These are phyloP conservation scores for Malurus cyaneus DNA, from an alignment of 2,113 vertebrate species.

Conservation along the genomic window DNA sequence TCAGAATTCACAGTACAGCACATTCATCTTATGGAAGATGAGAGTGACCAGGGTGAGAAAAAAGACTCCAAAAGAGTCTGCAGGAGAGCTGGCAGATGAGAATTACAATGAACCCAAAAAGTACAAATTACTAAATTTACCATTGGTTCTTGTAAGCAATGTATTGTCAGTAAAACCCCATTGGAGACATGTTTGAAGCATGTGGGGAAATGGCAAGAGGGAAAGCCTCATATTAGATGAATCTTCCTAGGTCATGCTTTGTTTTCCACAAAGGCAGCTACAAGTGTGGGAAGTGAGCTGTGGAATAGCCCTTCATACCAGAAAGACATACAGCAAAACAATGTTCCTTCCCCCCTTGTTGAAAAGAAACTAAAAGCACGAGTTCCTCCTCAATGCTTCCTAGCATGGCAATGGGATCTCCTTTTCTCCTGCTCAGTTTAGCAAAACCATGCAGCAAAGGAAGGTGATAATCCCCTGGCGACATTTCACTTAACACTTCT, in stretches of 20 bases:
- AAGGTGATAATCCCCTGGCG: slow-evolving; percentile 36
- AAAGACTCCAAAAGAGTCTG: not conserved
- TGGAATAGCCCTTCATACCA: not conserved
- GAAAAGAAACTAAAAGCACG: not conserved
- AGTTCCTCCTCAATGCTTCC: not conserved
- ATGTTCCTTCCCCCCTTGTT: not conserved
- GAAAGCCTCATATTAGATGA: not conserved
- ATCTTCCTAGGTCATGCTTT: not conserved
- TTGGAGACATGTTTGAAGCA: not conserved
- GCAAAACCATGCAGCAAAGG: not conserved
- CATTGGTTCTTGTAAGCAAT: not conserved
- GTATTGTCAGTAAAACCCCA: not conserved
- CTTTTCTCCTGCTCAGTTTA: not conserved
- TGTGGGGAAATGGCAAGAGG: not conserved
- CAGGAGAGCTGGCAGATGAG: not conserved
- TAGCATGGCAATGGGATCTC: not conserved
- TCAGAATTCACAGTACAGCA: not conserved
- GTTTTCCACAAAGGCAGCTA: not conserved
- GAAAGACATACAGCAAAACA: not conserved
- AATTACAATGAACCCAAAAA: not conserved
- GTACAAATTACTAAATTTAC: not conserved
- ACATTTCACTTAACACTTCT: slow-evolving; percentile 46
- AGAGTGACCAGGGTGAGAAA: not conserved
- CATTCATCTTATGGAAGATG: not conserved
- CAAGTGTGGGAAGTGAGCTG: not conserved